Conservation (phyloP, 2,113 vertebrate species). For the Podarcis raffonei region DNA sequence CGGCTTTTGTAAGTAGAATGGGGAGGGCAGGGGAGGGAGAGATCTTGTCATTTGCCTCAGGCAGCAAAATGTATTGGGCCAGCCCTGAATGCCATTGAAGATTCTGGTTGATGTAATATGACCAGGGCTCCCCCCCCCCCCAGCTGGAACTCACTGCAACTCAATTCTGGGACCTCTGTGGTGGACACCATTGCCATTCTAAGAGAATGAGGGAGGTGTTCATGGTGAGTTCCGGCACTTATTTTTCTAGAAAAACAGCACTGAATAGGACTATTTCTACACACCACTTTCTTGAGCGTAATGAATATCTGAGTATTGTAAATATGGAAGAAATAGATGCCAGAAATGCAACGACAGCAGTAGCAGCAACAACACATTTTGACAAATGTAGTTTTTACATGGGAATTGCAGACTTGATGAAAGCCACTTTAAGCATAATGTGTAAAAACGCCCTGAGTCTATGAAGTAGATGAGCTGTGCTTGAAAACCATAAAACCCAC, state of each 20-base stretch:
- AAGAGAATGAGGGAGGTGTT: no score
- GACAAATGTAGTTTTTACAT: background rate
- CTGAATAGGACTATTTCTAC: background rate
- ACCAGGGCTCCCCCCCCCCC: rapidly evolving
- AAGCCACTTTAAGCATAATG: background rate
- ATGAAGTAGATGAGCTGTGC: background rate
- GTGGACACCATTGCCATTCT: no score
- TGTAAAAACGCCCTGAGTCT: background rate
- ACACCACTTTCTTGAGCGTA: background rate
- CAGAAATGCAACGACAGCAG: background rate
- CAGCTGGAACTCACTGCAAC: no score
- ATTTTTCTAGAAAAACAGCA: no score
- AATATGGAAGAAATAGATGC: background rate
- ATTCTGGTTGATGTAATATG: background rate
- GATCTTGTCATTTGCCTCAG: no score
- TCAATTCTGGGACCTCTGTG: no score
- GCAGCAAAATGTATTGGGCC: no score
- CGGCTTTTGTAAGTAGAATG: no score
- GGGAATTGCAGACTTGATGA: background rate
- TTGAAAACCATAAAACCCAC: background rate
- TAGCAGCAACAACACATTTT: background rate
- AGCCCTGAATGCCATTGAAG: background rate
- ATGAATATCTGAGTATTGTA: background rate
- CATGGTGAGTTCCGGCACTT: no score
- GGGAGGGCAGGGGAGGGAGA: no score